Conservation (phyloP, 2,113 vertebrate genomes). For the Terrapene triunguis region DNA sequence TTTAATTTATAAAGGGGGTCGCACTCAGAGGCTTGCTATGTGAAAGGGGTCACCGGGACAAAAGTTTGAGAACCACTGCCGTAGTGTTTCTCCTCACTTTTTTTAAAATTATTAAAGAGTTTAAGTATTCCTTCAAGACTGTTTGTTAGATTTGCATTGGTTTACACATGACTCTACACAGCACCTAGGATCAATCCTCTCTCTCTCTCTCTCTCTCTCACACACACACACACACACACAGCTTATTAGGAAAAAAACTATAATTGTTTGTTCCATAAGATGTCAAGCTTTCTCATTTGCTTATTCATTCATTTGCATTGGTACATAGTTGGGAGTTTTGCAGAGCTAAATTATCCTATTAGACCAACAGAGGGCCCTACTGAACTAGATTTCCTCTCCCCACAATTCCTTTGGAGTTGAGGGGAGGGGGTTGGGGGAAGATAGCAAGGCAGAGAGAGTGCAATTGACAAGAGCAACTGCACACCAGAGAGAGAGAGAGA, state of each 20-base stretch:
- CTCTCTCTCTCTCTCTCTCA: background rate
- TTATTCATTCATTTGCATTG: conserved; percentile 43
- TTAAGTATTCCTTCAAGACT: background rate
- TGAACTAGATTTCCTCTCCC: conserved; percentile 49
- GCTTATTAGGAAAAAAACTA: background rate
- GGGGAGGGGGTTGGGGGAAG: background rate
- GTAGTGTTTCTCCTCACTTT: background rate
- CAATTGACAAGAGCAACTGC: background rate
- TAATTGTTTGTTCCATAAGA: background rate
- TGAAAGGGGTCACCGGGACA: no score
- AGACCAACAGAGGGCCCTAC: conserved; percentile 73
- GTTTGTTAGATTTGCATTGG: background rate
- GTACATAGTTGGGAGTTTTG: accelerated
- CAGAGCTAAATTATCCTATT: background rate
- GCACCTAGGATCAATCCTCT: background rate
- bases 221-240: background rate
- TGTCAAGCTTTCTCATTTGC: background rate
- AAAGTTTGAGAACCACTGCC: no score
- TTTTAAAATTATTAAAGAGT: background rate
- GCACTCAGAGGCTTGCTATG: no score
- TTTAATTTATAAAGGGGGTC: no score
- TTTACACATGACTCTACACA: background rate
- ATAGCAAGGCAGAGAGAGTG: background rate
- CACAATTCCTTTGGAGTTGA: background rate
- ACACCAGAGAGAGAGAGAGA: background rate